phyloP scores from a whole-genome alignment of 2,113 vertebrate genomes.

The Alethe diademata region DNA sequence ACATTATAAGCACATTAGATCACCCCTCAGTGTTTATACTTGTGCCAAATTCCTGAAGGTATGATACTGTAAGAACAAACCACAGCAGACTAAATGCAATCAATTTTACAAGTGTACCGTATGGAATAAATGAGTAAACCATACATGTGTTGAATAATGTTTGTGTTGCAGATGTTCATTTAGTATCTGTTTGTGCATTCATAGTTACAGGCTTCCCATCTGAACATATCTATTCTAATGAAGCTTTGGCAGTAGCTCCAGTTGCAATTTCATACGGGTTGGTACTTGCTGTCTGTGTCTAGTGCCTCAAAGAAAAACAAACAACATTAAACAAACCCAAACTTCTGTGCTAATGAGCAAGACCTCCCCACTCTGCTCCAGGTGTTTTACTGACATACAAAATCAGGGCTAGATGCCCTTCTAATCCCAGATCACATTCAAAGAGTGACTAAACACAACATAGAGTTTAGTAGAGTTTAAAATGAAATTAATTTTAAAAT shows the following conservation, averaged over 20 bases:
- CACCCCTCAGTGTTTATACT: slow-evolving; percentile 26
- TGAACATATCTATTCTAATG: not conserved
- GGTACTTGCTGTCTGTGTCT: not conserved
- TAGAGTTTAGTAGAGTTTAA: not conserved
- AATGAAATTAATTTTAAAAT: not conserved
- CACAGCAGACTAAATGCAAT: slow-evolving; percentile 18
- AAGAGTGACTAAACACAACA: not conserved
- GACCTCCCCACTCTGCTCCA: not conserved
- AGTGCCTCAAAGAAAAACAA: slow-evolving; percentile 21
- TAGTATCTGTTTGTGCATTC: slow-evolving; percentile 30
- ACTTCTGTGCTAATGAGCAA: not conserved
- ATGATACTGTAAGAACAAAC: slow-evolving; percentile 36
- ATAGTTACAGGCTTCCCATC: slow-evolving; percentile 4
- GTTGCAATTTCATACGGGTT: not conserved
- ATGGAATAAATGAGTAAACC: slow-evolving; percentile 14
- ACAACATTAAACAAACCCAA: not conserved
- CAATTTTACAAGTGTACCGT: slow-evolving; percentile 8
- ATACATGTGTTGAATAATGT: not conserved
- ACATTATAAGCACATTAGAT: slow-evolving; percentile 40
- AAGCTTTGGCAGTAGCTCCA: slow-evolving; percentile 43
- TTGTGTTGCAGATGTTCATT: slow-evolving; percentile 52
- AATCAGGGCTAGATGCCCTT: not conserved
- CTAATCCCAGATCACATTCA: not conserved
- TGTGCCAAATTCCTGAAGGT: slow-evolving; percentile 52
- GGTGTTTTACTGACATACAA: not conserved